Percentiles rank a stretch among this genome's conserved stretches.
phyloP scores from a whole-genome alignment of 2,113 vertebrate genomes.

The human region DNA sequence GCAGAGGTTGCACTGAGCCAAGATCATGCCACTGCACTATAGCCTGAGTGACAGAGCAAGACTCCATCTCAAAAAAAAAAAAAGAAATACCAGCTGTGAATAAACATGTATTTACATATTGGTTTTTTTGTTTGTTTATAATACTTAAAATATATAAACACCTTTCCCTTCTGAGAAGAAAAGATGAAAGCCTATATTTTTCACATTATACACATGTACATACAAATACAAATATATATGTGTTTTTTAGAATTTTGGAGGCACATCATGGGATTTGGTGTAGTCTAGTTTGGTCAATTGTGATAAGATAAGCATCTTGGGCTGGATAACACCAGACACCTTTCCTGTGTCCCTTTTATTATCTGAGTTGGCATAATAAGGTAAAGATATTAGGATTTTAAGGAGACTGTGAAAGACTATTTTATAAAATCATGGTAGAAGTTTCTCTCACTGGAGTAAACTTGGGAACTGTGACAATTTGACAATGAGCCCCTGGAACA shows the following conservation, averaged over 20 bases:
- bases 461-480: background rate
- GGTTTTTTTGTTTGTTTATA: background rate
- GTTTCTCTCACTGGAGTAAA: background rate
- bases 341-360: rapidly evolving
- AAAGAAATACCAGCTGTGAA: background rate
- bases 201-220: rapidly evolving
- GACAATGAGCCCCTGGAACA: background rate
- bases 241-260: background rate
- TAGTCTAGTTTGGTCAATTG: rapidly evolving
- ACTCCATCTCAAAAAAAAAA: no score
- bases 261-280: rapidly evolving
- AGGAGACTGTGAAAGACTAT: background rate
- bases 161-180: background rate
- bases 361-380: background rate
- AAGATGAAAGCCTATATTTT: rapidly evolving
- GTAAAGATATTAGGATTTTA: background rate
- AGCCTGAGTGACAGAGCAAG: no score
- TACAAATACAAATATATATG: rapidly evolving
- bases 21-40: no score
- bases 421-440: background rate
- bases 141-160: background rate
- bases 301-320: no score
- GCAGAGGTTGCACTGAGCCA: no score
- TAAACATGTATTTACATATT: rapidly evolving
- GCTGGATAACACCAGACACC: rapidly evolving